Percentiles rank a stretch among this genome's conserved stretches.
phyloP scores from a whole-genome alignment of 2,113 vertebrate genomes.

The Gadus macrocephalus region DNA sequence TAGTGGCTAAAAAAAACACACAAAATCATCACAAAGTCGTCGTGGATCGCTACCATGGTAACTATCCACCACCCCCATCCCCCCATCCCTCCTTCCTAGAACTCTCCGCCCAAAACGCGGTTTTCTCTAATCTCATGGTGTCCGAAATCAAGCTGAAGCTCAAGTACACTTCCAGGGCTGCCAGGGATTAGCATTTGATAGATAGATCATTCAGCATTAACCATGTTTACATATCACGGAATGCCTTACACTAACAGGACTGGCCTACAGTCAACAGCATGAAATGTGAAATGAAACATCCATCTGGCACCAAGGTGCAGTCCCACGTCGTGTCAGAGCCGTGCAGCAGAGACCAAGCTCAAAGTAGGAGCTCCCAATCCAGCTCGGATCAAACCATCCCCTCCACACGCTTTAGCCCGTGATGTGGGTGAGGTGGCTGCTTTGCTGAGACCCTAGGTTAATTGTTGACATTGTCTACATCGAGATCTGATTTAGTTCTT shows the following conservation, averaged over 20 bases:
- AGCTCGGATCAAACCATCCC: constrained; percentile 12
- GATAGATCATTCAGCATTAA: constrained; percentile 34
- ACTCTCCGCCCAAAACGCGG: neutral
- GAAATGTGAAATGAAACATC: constrained; percentile 50
- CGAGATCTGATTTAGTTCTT: neutral
- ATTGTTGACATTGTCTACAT: too few species aligned
- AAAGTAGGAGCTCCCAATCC: constrained; percentile 36
- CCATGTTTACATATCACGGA: constrained; percentile 49
- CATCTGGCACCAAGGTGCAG: constrained; percentile 27
- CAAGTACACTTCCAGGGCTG: neutral
- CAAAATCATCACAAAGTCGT: too few species aligned
- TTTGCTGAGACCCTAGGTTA: too few species aligned
- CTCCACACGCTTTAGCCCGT: constrained; percentile 34
- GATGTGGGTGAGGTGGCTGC: constrained; percentile 7
- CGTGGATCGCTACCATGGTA: too few species aligned
- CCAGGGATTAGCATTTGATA: constrained; percentile 34
- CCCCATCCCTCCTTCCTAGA: neutral
- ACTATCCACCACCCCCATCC: too few species aligned
- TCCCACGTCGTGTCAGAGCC: constrained; percentile 53
- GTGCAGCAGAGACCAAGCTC: constrained; percentile 25
- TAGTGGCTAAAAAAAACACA: too few species aligned
- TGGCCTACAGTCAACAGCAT: constrained; percentile 36
- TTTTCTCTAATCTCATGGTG: too few species aligned
- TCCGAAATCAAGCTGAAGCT: too few species aligned
- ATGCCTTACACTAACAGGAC: constrained; percentile 50